Percentiles rank a stretch among this genome's conserved stretches.
These are phyloP conservation scores for Drosophila recens DNA, from an alignment of 2,888 invertebrate species.

Conservation along the genomic window DNA sequence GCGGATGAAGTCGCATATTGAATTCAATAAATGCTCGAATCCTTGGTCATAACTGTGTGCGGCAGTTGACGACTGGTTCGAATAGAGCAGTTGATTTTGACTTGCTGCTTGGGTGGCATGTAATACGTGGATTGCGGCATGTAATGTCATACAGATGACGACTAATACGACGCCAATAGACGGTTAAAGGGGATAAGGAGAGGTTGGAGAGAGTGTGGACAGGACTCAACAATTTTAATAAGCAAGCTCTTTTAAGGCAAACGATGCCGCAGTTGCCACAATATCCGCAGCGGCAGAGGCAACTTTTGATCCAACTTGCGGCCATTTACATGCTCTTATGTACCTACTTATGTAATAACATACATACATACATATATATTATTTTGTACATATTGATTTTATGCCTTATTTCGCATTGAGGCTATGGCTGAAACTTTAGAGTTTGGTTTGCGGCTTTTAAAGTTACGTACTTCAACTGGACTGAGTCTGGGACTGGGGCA, in stretches of 20 bases:
- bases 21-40: conserved; percentile 71
- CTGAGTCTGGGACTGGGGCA: conserved; percentile 16
- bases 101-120: conserved; percentile 54
- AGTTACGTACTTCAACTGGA: conserved; percentile 55
- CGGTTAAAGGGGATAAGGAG: neutral
- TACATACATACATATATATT: conserved; percentile 34
- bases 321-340: conserved; percentile 33
- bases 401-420: conserved; percentile 58
- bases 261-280: conserved; percentile 70
- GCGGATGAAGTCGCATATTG: conserved; percentile 60
- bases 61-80: conserved; percentile 60
- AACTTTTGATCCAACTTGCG: conserved; percentile 43
- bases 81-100: conserved; percentile 65
- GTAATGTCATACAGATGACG: conserved; percentile 82
- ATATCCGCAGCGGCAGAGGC: conserved; percentile 58
- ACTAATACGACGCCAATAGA: conserved; percentile 74
- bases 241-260: conserved; percentile 74
- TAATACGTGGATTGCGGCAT: conserved; percentile 79
- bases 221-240: conserved; percentile 73
- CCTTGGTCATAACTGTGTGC: conserved; percentile 59
- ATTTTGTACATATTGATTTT: conserved; percentile 49
- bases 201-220: conserved; percentile 17
- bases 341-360: conserved; percentile 7
- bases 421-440: conserved; percentile 57
- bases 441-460: conserved; percentile 67